Base-by-base conservation (phyloP, 2,797 vertebrate species). In the Anguilla pacifica region DNA sequence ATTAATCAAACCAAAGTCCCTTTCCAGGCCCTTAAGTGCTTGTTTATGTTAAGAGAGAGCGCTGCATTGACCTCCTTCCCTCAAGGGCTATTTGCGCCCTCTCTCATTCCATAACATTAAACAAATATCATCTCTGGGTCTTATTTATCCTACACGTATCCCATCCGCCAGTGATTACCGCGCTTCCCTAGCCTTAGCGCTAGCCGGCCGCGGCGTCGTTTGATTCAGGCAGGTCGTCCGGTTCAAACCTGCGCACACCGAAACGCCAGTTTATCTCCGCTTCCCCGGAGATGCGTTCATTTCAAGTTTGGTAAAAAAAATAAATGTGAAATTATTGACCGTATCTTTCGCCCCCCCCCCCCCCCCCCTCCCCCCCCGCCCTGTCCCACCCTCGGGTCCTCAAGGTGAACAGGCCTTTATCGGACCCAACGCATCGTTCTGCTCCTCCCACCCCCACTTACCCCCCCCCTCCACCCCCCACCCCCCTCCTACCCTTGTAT, bases 341-440 rank as follows among this genome's bases (percentile, higher is more conserved):
- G 91, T 94, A 96, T 96, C 96, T 96, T 91, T 94, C 91, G 10
- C 83, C 91, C 85, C 92, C 61, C 57, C 46, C 11, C n/a, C n/a
- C n/a, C n/a, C n/a, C n/a, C n/a, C n/a, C n/a, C n/a, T n/a, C 4
- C 25, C 6, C 88, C 90, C 91, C 91, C 94, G 96, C 96, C 94
- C 93, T 92, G 94, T 94, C 93, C 93, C 91, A 90, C 88, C 88
- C 89, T 35, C 0, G 85, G 92, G 91, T 93, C 94, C 96, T 95
- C 96, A 95, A 95, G 97, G 96, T 96, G 95, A 97, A 96, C 93
- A 90, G 85, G 74, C 85, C 92, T 94, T 95, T 96, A 97, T 97
- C 97, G 89, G 95, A 93, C 92, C 91, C 85, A 92, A 94, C 95
- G 92, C 93, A 96, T 96, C 95, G 88, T 93, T 22, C 70, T 92